phyloP scores from a whole-genome alignment of 2,113 vertebrate species.

The Paramormyrops kingsleyae region DNA sequence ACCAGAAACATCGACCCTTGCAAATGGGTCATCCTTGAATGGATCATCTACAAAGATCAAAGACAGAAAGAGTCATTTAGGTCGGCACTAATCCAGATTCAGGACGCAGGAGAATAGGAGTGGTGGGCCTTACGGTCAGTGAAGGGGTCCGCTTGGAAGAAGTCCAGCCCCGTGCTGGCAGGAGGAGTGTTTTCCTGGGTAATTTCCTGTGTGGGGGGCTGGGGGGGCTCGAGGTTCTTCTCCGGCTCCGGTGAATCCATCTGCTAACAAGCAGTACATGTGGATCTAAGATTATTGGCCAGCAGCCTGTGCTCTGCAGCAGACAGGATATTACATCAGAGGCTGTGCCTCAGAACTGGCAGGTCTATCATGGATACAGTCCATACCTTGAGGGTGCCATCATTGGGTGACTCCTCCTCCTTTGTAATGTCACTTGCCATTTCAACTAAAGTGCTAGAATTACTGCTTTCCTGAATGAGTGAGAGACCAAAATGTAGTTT shows the following conservation, averaged over 20 bases:
- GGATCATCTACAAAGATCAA: slow-evolving; percentile 69
- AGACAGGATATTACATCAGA: background rate
- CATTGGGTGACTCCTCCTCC: slow-evolving; percentile 32
- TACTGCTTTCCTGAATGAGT: slow-evolving; percentile 44
- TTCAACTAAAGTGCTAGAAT: slow-evolving; percentile 28
- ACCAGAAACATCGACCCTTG: slow-evolving; percentile 77
- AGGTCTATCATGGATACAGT: background rate
- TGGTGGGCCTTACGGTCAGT: slow-evolving; percentile 75
- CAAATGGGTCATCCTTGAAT: slow-evolving; percentile 94
- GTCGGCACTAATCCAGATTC: background rate
- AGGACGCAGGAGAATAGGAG: background rate
- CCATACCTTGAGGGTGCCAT: slow-evolving; percentile 42
- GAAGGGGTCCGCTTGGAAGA: slow-evolving; percentile 92
- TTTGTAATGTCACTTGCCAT: slow-evolving; percentile 23
- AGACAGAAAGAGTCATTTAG: background rate
- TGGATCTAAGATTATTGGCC: background rate
- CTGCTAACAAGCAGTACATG: slow-evolving; percentile 46
- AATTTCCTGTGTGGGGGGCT: slow-evolving; percentile 43
- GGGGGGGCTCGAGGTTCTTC: slow-evolving; percentile 55
- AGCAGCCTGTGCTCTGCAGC: background rate
- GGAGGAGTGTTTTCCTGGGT: slow-evolving; percentile 47
- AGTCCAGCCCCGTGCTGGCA: slow-evolving; percentile 68
- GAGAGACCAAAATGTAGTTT: background rate
- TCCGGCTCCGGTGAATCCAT: slow-evolving; percentile 74
- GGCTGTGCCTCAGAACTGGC: background rate